These are phyloP conservation scores for Sinocyclocheilus rhinocerous DNA, from an alignment of 2,113 vertebrate genomes.

Conservation along the genomic window DNA sequence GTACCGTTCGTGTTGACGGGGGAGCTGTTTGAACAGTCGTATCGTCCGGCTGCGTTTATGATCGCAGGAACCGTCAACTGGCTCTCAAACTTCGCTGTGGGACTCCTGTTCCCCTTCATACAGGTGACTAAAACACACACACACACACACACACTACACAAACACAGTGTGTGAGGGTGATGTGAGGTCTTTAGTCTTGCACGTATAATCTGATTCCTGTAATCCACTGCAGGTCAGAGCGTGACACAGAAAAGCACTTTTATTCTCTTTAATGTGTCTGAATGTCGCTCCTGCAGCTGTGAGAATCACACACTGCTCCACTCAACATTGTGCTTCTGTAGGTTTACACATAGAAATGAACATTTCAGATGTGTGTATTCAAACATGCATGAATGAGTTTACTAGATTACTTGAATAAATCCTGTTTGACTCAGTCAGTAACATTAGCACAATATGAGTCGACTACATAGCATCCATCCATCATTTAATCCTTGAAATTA, in stretches of 20 bases:
- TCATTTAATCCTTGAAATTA: too few relatives aligned
- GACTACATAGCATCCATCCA: too few relatives aligned
- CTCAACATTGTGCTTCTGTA: too few relatives aligned
- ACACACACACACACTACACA: neutral
- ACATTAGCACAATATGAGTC: too few relatives aligned
- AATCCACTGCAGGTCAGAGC: neutral
- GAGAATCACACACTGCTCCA: too few relatives aligned
- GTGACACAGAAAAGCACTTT: neutral
- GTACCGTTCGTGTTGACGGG: conserved; percentile 92
- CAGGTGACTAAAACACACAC: conserved; percentile 75
- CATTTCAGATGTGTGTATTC: too few relatives aligned
- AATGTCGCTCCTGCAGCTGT: neutral
- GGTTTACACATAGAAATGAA: too few relatives aligned
- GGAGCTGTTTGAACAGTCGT: conserved; percentile 89
- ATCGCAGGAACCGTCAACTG: conserved; percentile 89
- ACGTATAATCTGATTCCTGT: conserved; percentile 15
- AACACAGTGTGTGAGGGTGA: neutral
- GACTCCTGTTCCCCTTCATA: conserved; percentile 93
- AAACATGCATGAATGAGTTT: too few relatives aligned
- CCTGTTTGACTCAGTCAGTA: too few relatives aligned
- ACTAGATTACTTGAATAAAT: too few relatives aligned
- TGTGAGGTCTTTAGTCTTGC: neutral
- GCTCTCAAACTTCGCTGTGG: conserved; percentile 88
- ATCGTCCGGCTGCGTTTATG: conserved; percentile 87
- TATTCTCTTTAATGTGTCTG: neutral